Conservation (phyloP, 2,797 vertebrate genomes). For the Bothrops alternatus region DNA sequence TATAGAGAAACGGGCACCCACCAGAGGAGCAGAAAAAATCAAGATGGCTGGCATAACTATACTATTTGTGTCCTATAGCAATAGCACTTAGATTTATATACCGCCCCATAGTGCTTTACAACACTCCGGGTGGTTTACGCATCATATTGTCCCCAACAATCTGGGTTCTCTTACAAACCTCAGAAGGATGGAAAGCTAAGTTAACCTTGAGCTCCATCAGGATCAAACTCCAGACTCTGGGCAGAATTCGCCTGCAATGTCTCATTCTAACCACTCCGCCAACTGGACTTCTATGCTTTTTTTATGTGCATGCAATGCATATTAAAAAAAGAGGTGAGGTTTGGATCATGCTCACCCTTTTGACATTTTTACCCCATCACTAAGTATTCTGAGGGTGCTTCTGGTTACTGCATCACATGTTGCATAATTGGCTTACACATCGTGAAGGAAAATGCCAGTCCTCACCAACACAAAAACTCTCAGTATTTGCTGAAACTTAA, state of each 20-base stretch:
- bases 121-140: background rate
- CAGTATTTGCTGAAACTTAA: slow-evolving; percentile 49
- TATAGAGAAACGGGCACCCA: background rate
- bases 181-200: background rate
- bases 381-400: slow-evolving; percentile 18
- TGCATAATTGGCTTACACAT: background rate
- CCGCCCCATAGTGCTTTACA: background rate
- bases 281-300: background rate
- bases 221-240: background rate
- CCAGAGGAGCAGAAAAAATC: background rate
- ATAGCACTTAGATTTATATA: background rate
- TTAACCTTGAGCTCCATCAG: background rate
- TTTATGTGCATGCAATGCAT: background rate
- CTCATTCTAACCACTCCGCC: background rate
- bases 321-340: background rate
- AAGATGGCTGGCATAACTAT: background rate
- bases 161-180: background rate
- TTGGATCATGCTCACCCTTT: background rate
- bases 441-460: slow-evolving; percentile 51
- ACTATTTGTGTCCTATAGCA: background rate
- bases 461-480: slow-evolving; percentile 29
- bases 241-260: background rate
- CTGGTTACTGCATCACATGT: background rate
- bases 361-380: background rate
- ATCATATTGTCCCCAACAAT: background rate